Percentiles rank a stretch among this genome's conserved stretches.
Evolutionary conservation across 2,888 invertebrate genomes (phyloP).

Genomic region (Hipparchia sbordonii): DNA sequence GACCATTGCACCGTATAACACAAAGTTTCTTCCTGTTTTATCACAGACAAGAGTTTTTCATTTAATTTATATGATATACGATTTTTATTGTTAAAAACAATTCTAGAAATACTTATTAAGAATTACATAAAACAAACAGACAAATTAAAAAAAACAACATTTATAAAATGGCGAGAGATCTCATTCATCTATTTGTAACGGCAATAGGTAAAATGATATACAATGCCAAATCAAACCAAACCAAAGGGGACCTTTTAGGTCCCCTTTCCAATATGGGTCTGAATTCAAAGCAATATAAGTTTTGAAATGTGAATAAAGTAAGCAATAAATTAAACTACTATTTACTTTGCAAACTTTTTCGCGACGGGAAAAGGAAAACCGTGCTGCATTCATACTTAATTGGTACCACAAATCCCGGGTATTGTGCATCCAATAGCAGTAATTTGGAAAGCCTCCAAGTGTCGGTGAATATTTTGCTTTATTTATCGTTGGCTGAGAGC

Average conservation of each 20-base stretch:
- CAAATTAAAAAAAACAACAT: neutral
- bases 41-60: too few species aligned
- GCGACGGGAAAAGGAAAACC: constrained; percentile 18
- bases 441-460: constrained; percentile 37
- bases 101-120: too few species aligned
- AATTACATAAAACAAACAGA: too few species aligned
- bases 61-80: too few species aligned
- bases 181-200: too few species aligned
- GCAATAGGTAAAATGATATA: neutral
- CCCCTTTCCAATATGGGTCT: neutral
- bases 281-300: neutral
- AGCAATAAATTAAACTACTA: neutral
- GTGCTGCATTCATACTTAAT: constrained; percentile 27
- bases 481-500: constrained; percentile 8
- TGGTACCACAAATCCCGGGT: constrained; percentile 30
- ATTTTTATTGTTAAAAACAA: too few species aligned
- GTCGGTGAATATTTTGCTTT: constrained; percentile 25
- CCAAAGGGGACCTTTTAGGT: neutral
- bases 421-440: constrained; percentile 36
- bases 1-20: too few species aligned
- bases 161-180: too few species aligned
- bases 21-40: too few species aligned
- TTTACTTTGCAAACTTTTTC: constrained; percentile 11
- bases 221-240: neutral
- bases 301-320: neutral